Conservation (phyloP, 2,888 invertebrate genomes). For the Ypsolopha scabrella region DNA sequence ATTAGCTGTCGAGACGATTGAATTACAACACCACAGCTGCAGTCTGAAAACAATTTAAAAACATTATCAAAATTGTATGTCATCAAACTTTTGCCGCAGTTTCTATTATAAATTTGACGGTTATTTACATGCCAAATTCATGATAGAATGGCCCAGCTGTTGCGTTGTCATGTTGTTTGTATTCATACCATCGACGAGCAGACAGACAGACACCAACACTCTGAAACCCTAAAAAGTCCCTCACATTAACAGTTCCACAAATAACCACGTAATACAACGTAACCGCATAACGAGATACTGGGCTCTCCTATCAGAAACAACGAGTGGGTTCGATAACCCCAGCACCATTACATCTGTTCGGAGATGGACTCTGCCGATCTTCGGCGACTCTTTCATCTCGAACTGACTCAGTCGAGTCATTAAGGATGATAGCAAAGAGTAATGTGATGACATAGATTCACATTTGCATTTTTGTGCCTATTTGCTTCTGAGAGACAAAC, state of each 20-base stretch:
- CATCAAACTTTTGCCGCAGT: too few relatives aligned
- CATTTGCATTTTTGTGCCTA: conserved; percentile 10
- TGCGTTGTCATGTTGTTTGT: too few relatives aligned
- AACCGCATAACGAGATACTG: conserved; percentile 10
- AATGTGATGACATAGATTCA: conserved; percentile 4
- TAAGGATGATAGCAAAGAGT: conserved; percentile 19
- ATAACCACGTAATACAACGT: conserved; percentile 9
- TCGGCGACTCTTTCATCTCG: conserved; percentile 46
- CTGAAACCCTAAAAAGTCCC: background rate
- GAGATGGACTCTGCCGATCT: conserved; percentile 20
- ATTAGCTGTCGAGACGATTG: too few relatives aligned
- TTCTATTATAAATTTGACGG: too few relatives aligned
- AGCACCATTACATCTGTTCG: conserved; percentile 19
- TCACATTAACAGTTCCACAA: conserved; percentile 6
- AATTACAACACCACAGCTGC: too few relatives aligned
- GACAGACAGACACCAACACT: background rate
- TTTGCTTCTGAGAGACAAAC: conserved; percentile 14
- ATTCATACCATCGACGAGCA: too few relatives aligned
- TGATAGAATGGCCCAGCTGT: too few relatives aligned
- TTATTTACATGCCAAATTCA: too few relatives aligned
- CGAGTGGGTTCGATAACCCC: conserved; percentile 37
- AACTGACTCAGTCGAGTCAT: conserved; percentile 23
- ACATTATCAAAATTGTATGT: too few relatives aligned
- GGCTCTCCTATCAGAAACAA: conserved; percentile 21
- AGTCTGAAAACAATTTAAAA: too few relatives aligned